Evolutionary conservation across 2,113 vertebrate genomes (phyloP).

Genomic region (Oreotrochilus melanogaster): DNA sequence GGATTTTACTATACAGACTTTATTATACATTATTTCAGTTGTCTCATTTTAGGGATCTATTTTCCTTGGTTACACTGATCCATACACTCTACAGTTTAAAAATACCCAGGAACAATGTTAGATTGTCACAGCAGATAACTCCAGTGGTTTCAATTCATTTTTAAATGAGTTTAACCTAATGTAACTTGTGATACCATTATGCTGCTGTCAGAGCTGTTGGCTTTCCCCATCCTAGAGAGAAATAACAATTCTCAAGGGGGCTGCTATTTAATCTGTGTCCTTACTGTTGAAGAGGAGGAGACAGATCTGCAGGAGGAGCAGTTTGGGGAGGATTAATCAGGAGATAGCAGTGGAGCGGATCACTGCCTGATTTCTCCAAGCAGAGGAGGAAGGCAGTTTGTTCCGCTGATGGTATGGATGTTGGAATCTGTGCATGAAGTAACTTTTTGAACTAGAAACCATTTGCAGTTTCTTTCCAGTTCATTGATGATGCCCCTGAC

Average conservation of each 20-base stretch:
- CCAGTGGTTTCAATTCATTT: not conserved
- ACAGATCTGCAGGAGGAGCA: not conserved
- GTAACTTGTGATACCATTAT: rapidly evolving
- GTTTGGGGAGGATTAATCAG: not conserved
- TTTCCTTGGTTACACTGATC: not conserved
- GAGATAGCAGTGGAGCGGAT: not conserved
- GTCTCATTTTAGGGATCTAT: not conserved
- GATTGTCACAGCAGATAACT: not conserved
- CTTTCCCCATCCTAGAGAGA: not conserved
- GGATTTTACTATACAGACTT: not conserved
- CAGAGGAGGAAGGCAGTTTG: not conserved
- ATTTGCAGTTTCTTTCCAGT: not conserved
- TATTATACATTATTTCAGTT: not conserved
- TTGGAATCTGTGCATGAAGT: not conserved
- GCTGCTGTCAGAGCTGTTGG: not conserved
- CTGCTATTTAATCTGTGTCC: rapidly evolving
- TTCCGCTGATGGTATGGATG: not conserved
- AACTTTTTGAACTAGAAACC: not conserved
- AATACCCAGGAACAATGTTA: not conserved
- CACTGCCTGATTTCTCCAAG: not conserved
- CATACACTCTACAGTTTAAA: not conserved
- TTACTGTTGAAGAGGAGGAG: not conserved
- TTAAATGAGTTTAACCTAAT: too few species aligned
- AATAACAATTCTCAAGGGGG: not conserved
- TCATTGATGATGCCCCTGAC: not conserved